phyloP scores from a whole-genome alignment of 2,888 invertebrate genomes.

The Pristionchus mayeri region DNA sequence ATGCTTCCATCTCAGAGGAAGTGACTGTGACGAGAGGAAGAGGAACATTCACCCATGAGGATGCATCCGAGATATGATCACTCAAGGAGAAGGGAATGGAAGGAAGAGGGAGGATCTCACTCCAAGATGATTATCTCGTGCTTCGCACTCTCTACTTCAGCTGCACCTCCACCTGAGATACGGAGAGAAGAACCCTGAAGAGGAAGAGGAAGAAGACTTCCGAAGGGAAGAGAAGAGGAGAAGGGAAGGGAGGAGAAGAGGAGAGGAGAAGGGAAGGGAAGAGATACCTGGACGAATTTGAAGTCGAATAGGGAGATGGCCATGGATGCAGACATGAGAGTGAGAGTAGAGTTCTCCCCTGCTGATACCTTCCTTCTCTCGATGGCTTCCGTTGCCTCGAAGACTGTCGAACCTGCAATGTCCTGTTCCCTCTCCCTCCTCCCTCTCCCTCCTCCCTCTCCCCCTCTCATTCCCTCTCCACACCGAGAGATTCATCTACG shows the following conservation, averaged over 20 bases:
- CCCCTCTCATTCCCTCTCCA: not conserved
- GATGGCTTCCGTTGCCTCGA: slow-evolving; percentile 24
- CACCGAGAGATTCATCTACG: slow-evolving; percentile 24
- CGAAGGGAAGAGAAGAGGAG: too few species aligned
- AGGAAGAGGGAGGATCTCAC: not conserved
- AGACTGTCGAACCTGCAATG: not conserved
- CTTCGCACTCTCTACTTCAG: not conserved
- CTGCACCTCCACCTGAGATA: not conserved
- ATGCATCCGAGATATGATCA: not conserved
- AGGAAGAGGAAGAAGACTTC: too few species aligned
- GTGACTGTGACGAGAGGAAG: slow-evolving; percentile 33
- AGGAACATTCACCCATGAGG: slow-evolving; percentile 37
- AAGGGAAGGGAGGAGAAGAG: too few species aligned
- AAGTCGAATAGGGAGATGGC: slow-evolving; percentile 32
- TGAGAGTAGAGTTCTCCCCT: slow-evolving; percentile 25
- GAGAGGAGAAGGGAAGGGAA: too few species aligned
- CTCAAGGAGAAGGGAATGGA: not conserved
- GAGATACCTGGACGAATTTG: slow-evolving; percentile 34
- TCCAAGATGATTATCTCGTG: slow-evolving; percentile 38
- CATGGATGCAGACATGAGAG: slow-evolving; percentile 3
- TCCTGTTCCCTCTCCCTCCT: too few species aligned
- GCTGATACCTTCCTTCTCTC: not conserved
- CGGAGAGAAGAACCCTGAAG: slow-evolving; percentile 39
- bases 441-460: not conserved
- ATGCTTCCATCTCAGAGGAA: slow-evolving; percentile 21